A percentile compares a stretch with the other conserved stretches of the same genome.
Evolutionary conservation across 2,797 vertebrate species (phyloP).

Genomic region (Cirrhinus mrigala): DNA sequence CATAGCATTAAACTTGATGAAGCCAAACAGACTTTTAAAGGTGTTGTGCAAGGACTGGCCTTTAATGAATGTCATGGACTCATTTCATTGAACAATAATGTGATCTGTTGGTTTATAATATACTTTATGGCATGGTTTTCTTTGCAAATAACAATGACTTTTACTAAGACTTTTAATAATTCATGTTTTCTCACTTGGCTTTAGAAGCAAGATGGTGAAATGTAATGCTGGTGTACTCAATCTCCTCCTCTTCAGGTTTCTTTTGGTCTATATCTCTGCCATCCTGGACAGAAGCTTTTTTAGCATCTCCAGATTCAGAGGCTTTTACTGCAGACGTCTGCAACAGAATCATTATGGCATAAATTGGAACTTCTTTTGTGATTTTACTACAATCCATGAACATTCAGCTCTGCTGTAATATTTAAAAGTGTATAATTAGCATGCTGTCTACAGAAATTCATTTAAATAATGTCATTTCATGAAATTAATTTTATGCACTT

Average conservation of each 20-base stretch:
- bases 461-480: too few species aligned
- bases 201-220: neutral
- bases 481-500: too few species aligned
- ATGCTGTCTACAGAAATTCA: too few species aligned
- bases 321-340: neutral
- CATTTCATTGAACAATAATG: too few species aligned
- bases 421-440: too few species aligned
- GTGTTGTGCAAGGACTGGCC: neutral
- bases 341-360: neutral
- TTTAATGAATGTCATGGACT: neutral
- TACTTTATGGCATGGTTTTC: neutral
- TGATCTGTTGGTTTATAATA: too few species aligned
- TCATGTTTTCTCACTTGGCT: neutral
- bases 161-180: neutral
- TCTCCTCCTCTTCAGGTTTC: slow-evolving; percentile 2
- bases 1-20: neutral
- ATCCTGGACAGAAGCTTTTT: neutral
- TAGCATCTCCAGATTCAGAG: neutral
- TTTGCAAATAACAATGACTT: neutral
- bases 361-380: neutral
- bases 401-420: too few species aligned
- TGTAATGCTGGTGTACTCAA: slow-evolving; percentile 14
- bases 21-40: neutral
- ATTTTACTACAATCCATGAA: neutral
- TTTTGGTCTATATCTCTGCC: neutral